Percentiles rank a stretch among this genome's conserved stretches.
These are phyloP conservation scores for Megastigmus dorsalis DNA, from an alignment of 2,888 invertebrate species.

Conservation along the genomic window DNA sequence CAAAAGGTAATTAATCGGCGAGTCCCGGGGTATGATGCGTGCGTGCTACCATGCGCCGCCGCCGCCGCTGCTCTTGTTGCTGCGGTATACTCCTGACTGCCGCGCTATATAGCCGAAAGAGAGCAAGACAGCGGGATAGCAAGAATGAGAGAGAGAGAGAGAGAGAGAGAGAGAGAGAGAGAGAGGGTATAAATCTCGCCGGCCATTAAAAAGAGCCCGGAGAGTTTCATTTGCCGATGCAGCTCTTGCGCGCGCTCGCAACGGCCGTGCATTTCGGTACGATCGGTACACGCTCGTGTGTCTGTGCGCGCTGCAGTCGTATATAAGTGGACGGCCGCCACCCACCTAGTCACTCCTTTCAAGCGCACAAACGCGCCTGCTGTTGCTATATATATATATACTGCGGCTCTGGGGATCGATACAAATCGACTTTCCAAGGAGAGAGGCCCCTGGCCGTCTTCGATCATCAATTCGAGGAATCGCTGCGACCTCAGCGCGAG, in stretches of 20 bases:
- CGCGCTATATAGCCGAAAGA: too few species aligned
- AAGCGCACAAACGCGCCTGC: neutral
- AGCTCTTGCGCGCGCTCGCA: neutral
- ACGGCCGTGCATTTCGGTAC: slow-evolving; percentile 16
- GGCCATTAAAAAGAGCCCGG: slow-evolving; percentile 54
- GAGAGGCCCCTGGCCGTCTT: too few species aligned
- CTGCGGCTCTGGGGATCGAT: slow-evolving; percentile 35
- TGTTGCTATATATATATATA: too few species aligned
- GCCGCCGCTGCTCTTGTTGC: neutral
- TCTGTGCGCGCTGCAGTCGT: neutral
- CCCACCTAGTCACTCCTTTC: slow-evolving; percentile 47
- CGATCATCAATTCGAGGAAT: slow-evolving; percentile 42
- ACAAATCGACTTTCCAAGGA: slow-evolving; percentile 14
- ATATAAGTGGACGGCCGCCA: slow-evolving; percentile 42
- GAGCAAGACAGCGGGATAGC: too few species aligned
- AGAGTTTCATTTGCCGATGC: slow-evolving; percentile 49
- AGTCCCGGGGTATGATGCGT: slow-evolving; percentile 33
- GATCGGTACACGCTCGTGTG: neutral
- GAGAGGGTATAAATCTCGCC: slow-evolving; percentile 49
- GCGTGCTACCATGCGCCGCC: slow-evolving; percentile 27
- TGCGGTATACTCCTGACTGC: too few species aligned
- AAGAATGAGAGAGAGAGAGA: slow-evolving; percentile 19
- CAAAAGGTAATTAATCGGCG: slow-evolving; percentile 56
- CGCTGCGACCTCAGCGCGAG: slow-evolving; percentile 46
- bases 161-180: neutral